Evolutionary conservation across 2,888 invertebrate genomes (phyloP).

Genomic region (Andrena trimmerana): DNA sequence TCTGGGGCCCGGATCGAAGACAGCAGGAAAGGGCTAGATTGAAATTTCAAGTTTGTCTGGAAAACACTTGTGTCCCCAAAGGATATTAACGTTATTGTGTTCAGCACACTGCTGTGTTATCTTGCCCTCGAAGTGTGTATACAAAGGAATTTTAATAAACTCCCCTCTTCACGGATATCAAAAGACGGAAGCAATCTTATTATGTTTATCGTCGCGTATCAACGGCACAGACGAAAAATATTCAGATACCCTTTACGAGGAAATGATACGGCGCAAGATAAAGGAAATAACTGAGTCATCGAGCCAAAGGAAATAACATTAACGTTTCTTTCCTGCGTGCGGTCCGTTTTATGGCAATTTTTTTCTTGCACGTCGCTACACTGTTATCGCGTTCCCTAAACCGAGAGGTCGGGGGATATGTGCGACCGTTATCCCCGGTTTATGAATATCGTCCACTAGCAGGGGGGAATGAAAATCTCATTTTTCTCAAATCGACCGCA

Average conservation of each 20-base stretch:
- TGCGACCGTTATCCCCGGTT: constrained; percentile 54
- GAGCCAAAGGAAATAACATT: constrained; percentile 56
- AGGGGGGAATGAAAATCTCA: constrained; percentile 40
- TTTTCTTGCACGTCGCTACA: constrained; percentile 47
- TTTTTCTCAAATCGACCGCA: constrained; percentile 58
- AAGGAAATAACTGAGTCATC: constrained; percentile 56
- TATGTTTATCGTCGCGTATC: constrained; percentile 58
- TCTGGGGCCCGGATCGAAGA: neutral
- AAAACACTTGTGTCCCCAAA: neutral
- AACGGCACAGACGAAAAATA: constrained; percentile 37
- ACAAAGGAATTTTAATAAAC: constrained; percentile 56
- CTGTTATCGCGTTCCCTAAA: constrained; percentile 59
- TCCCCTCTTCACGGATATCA: constrained; percentile 23
- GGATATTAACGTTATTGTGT: neutral
- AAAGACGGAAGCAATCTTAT: constrained; percentile 47
- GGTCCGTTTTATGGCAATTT: constrained; percentile 42
- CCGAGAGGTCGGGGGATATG: constrained; percentile 31
- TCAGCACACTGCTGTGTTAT: neutral
- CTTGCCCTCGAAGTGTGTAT: constrained; percentile 6
- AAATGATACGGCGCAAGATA: constrained; percentile 51
- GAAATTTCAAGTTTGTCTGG: neutral
- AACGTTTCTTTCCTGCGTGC: constrained; percentile 41
- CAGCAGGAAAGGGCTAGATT: neutral
- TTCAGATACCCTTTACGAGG: constrained; percentile 28
- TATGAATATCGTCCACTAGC: constrained; percentile 59